Conservation (phyloP, 2,113 vertebrate species). For the Trematomus loennbergii region DNA sequence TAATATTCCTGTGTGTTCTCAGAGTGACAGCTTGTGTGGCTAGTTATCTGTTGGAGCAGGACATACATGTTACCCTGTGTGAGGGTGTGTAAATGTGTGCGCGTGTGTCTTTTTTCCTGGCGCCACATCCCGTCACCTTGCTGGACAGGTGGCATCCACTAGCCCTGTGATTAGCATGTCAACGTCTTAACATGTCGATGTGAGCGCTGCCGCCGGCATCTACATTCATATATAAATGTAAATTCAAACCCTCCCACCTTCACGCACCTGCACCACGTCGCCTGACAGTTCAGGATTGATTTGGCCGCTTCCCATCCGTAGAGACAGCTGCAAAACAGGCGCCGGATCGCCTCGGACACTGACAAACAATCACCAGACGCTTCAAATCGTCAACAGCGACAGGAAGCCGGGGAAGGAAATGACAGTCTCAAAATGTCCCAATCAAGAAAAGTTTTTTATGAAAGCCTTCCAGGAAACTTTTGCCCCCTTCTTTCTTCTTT, state of each 20-base stretch:
- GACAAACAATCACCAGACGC: slow-evolving; percentile 59
- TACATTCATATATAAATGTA: slow-evolving; percentile 87
- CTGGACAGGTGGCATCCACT: slow-evolving; percentile 81
- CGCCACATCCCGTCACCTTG: slow-evolving; percentile 69
- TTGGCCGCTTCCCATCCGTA: slow-evolving; percentile 63
- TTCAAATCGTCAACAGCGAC: slow-evolving; percentile 44
- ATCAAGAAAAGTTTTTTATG: slow-evolving; percentile 71
- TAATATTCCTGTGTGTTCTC: slow-evolving; percentile 85
- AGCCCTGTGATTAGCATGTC: slow-evolving; percentile 87
- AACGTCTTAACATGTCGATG: slow-evolving; percentile 83
- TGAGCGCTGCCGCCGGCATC: slow-evolving; percentile 70
- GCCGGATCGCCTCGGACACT: slow-evolving; percentile 61
- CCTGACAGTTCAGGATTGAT: slow-evolving; percentile 84
- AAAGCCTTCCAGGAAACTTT: slow-evolving; percentile 64
- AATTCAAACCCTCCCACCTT: slow-evolving; percentile 67
- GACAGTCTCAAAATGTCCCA: slow-evolving; percentile 70
- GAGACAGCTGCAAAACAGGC: slow-evolving; percentile 60
- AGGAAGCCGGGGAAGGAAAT: slow-evolving; percentile 32
- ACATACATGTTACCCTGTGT: slow-evolving; percentile 41
- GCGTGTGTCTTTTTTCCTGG: slow-evolving; percentile 29
- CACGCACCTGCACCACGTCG: slow-evolving; percentile 65
- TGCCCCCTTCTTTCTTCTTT: slow-evolving; percentile 68
- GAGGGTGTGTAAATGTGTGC: slow-evolving; percentile 25
- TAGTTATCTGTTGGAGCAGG: slow-evolving; percentile 76
- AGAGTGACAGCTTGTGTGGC: slow-evolving; percentile 77